Evolutionary conservation across 2,888 invertebrate species (phyloP).

Genomic region (Pyrgus malvae): DNA sequence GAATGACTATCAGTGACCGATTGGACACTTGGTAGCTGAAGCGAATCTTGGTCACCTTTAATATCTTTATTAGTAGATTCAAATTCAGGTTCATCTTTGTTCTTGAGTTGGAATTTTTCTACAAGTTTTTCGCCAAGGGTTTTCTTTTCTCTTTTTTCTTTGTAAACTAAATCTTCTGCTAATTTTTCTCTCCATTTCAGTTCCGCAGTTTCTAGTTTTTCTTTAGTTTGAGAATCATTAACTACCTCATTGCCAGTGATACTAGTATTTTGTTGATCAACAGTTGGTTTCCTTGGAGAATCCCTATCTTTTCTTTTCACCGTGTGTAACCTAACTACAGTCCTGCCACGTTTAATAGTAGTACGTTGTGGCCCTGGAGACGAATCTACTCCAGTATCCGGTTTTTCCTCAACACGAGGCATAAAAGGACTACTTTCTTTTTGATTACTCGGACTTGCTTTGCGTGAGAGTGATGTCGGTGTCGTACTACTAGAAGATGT

Average conservation of each 20-base stretch:
- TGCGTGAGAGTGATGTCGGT: constrained; percentile 38
- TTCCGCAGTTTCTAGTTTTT: constrained; percentile 37
- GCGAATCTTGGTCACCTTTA: not conserved
- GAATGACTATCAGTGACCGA: not conserved
- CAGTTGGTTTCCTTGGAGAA: constrained; percentile 64
- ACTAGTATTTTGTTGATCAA: constrained; percentile 34
- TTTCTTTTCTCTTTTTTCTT: constrained; percentile 82
- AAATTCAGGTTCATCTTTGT: constrained; percentile 63
- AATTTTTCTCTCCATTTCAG: constrained; percentile 84
- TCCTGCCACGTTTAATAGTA: constrained; percentile 87
- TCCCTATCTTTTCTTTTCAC: constrained; percentile 76
- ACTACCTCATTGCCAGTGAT: constrained; percentile 28
- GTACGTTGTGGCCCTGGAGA: constrained; percentile 69
- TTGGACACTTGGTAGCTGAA: constrained; percentile 28
- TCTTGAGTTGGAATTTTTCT: constrained; percentile 87
- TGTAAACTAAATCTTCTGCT: constrained; percentile 78
- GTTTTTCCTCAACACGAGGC: constrained; percentile 74
- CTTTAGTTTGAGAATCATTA: constrained; percentile 24
- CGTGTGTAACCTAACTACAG: constrained; percentile 88
- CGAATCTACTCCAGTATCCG: constrained; percentile 67
- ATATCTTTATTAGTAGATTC: constrained; percentile 34
- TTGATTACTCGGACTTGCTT: constrained; percentile 49
- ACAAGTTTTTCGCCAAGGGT: constrained; percentile 87
- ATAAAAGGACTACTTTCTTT: constrained; percentile 66
- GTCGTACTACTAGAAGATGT: constrained; percentile 35